These are phyloP conservation scores for Tinamus major DNA, from an alignment of 2,797 vertebrate species.

Conservation along the genomic window DNA sequence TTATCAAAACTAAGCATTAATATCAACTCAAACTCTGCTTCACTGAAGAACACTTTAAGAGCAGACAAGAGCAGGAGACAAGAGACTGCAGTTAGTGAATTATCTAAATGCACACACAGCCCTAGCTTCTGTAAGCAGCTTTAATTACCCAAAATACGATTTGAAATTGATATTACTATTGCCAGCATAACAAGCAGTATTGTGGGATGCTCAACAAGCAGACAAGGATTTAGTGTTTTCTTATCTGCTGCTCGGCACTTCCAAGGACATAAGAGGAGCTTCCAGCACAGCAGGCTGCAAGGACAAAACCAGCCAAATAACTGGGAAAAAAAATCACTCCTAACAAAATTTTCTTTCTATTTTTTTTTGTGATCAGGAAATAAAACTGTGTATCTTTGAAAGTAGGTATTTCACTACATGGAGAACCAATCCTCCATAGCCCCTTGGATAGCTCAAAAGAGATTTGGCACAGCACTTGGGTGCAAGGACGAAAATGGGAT, in stretches of 20 bases:
- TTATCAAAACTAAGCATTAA: not conserved
- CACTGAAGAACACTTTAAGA: not conserved
- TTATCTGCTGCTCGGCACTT: not conserved
- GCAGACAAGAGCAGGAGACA: not conserved
- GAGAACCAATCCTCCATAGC: not conserved
- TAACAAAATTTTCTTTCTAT: not conserved
- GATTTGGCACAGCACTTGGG: not conserved
- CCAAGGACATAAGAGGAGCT: not conserved
- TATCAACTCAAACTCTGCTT: not conserved
- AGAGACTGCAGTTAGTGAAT: not conserved
- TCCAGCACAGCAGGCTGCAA: not conserved
- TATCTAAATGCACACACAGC: not conserved
- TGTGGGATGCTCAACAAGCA: not conserved
- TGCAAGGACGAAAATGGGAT: not conserved
- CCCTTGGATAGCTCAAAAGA: not conserved
- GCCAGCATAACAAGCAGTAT: not conserved
- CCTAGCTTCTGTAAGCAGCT: no score
- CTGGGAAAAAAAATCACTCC: not conserved
- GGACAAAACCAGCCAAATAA: not conserved
- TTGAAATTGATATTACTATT: not conserved
- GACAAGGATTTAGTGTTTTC: not conserved
- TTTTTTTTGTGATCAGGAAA: not conserved
- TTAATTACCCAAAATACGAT: not conserved
- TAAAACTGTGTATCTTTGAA: not conserved
- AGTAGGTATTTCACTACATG: not conserved